phyloP scores from a whole-genome alignment of 1,140 invertebrate species.

The Homarus americanus region DNA sequence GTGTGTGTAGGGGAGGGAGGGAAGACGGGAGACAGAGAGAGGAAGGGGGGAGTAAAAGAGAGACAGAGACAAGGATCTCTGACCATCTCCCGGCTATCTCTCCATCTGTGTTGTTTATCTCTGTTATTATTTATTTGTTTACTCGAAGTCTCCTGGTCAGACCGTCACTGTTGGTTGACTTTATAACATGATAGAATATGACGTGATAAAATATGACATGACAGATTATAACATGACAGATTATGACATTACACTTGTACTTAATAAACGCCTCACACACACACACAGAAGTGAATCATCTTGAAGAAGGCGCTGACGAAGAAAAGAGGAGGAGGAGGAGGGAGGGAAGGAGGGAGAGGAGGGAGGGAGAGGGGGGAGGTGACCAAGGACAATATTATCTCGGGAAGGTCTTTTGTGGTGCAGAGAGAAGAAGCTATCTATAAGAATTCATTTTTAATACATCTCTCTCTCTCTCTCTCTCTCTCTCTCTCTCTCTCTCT shows the following conservation, averaged over 20 bases:
- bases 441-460: too few relatives aligned
- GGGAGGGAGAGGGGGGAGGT: background rate
- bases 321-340: background rate
- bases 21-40: too few relatives aligned
- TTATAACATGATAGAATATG: background rate
- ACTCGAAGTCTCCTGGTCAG: background rate
- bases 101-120: background rate
- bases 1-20: background rate
- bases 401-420: too few relatives aligned
- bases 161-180: background rate
- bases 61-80: background rate
- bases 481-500: background rate
- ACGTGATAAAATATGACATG: background rate
- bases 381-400: background rate
- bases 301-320: background rate
- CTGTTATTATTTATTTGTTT: background rate
- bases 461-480: conserved; percentile 11
- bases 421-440: background rate
- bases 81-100: background rate
- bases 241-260: background rate
- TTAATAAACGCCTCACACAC: background rate
- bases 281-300: background rate
- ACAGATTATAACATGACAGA: background rate
- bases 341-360: background rate
- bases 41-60: background rate